A percentile compares a stretch with the other conserved stretches of the same genome.
Evolutionary conservation across 2,888 invertebrate genomes (phyloP).

Genomic region (Mesorhabditis sp.): DNA sequence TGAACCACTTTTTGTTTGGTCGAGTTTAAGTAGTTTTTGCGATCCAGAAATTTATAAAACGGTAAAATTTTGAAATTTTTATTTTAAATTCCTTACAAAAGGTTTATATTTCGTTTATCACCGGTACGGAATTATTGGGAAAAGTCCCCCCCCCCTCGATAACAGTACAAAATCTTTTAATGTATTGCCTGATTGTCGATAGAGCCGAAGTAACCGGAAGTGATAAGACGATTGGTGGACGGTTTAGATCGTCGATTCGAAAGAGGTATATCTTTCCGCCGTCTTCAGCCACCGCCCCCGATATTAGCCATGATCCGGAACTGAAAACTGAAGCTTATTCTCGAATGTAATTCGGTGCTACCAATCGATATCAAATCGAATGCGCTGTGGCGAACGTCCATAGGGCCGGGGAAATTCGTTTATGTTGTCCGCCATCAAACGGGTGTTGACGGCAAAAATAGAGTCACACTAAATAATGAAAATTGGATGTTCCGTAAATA

Average conservation of each 20-base stretch:
- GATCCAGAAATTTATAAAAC: no score
- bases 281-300: not conserved
- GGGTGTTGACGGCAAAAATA: not conserved
- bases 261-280: slow-evolving; percentile 1
- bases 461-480: not conserved
- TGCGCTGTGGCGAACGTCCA: not conserved
- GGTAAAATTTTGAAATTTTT: no score
- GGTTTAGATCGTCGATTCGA: not conserved
- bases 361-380: slow-evolving; percentile 1
- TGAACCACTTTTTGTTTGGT: no score
- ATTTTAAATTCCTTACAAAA: no score
- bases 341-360: not conserved
- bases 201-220: not conserved
- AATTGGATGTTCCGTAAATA: not conserved
- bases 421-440: not conserved
- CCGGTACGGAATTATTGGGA: no score
- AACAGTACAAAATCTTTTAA: not conserved
- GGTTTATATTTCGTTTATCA: no score
- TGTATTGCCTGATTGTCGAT: not conserved
- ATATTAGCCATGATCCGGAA: not conserved
- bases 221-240: not conserved
- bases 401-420: not conserved
- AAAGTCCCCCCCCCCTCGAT: no score
- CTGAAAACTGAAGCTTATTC: not conserved
- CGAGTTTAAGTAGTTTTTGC: no score